A percentile compares a stretch with the other conserved stretches of the same genome.
phyloP scores from a whole-genome alignment of 2,797 vertebrate species.

The Ateles fusciceps region DNA sequence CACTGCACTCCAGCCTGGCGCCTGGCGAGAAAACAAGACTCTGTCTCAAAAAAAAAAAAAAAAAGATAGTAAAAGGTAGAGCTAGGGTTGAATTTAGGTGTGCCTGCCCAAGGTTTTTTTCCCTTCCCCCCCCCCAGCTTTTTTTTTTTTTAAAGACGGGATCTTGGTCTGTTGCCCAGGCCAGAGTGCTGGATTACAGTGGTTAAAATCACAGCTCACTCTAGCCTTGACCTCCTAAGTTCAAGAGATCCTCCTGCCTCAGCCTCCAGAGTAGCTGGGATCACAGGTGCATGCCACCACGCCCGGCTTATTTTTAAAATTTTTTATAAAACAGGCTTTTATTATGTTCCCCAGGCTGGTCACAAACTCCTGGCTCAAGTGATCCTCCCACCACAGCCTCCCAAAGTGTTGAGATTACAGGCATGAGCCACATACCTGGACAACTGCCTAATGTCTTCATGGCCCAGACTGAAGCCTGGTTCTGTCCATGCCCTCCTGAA shows the following conservation, averaged over 20 bases:
- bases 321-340: neutral
- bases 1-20: too few relatives aligned
- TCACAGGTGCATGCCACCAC: neutral
- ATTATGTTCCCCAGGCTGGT: neutral
- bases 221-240: neutral
- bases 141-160: neutral
- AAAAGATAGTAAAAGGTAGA: neutral
- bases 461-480: neutral
- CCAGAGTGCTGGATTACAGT: neutral
- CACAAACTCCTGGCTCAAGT: neutral
- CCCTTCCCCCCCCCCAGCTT: too few relatives aligned
- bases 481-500: neutral
- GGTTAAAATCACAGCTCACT: neutral
- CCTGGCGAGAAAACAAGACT: too few relatives aligned
- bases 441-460: neutral
- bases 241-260: neutral
- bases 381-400: neutral
- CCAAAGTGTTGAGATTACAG: neutral
- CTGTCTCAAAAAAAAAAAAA: too few relatives aligned
- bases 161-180: neutral
- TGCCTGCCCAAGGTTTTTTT: neutral
- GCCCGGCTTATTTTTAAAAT: accelerated
- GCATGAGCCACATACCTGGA: neutral
- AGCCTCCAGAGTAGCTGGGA: neutral
- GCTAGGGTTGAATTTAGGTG: neutral